These are phyloP conservation scores for Portunus trituberculatus DNA, from an alignment of 1,140 invertebrate genomes.

Conservation along the genomic window DNA sequence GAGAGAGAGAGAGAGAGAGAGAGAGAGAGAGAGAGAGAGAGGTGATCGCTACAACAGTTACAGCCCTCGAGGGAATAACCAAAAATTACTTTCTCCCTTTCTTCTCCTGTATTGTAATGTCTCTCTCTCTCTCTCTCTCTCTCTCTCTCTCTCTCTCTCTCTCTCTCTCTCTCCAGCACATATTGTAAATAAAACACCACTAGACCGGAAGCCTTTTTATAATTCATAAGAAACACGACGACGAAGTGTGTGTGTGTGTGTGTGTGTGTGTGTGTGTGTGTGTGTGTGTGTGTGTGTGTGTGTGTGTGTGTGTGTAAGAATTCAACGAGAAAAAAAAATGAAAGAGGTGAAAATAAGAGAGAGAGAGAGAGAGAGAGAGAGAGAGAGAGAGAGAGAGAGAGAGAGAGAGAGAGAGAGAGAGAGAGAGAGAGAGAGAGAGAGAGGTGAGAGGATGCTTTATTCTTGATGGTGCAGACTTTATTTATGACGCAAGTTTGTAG, in stretches of 20 bases:
- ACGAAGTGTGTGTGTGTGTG: background rate
- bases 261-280: background rate
- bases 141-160: too few species aligned
- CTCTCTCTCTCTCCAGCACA: conserved; percentile 43
- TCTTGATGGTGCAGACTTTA: background rate
- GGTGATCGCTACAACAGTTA: conserved; percentile 6
- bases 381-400: too few species aligned
- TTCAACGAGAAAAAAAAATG: too few species aligned
- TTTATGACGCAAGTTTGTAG: background rate
- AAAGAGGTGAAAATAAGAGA: too few species aligned
- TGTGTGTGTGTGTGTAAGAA: too few species aligned
- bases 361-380: too few species aligned
- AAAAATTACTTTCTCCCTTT: conserved; percentile 69
- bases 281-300: background rate
- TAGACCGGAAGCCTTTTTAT: conserved; percentile 56
- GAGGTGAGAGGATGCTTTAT: background rate
- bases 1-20: background rate
- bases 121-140: background rate
- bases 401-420: background rate
- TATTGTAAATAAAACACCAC: conserved; percentile 73
- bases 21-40: background rate
- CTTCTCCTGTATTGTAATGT: conserved; percentile 71
- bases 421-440: background rate
- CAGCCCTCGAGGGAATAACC: conserved; percentile 38
- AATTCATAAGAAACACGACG: conserved; percentile 48